Base-by-base conservation (phyloP, 2,113 vertebrate genomes). In the Spea bombifrons region DNA sequence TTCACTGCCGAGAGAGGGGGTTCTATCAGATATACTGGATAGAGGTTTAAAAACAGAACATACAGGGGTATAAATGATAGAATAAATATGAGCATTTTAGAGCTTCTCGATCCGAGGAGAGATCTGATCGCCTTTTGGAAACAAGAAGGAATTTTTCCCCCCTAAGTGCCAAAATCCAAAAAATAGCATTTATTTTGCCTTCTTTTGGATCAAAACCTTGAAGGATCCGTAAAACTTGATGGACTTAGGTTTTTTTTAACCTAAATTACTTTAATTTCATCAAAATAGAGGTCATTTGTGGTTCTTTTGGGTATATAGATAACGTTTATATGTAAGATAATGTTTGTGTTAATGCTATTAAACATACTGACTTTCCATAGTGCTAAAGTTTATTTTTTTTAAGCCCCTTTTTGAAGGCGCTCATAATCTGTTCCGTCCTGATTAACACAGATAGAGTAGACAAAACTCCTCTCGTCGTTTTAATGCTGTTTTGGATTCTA, bases 391-490 rank as follows among this genome's bases (percentile, higher is more conserved):
- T 49, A 45, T 76, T 76, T 59, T 30, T 46, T 67, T 68, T 17
- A 66, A 50, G 30, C 8, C 30, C 16, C 8, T 44, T 12, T 57
- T 76, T 7, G 66, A 63, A 66, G 49, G 46, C 45, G 73, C 73
- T 66, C 53, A 66, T 57, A 76, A 76, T 15, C 43, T 47, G 53
- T 71, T 78, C 59, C 30, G 48, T 65, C 71, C 49, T 78, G 67
- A 78, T 71, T 71, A 71, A 77, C 48, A 53, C 45, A 61, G 66
- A 78, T 50, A 65, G 76, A 65, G 55, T 65, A 53, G 68, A 71
- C 65, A 16, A 65, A 78, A 71, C 63, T 65, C 46, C 61, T 64
- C 65, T 47, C 76, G 71, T 78, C 76, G 15, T 71, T 71, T 71
- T 44, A 65, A 46, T 78, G 76, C 76, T 48, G 30, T 47, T 59